A percentile compares a stretch with the other conserved stretches of the same genome.
phyloP scores from a whole-genome alignment of 2,888 invertebrate genomes.

The Atethmia centrago region DNA sequence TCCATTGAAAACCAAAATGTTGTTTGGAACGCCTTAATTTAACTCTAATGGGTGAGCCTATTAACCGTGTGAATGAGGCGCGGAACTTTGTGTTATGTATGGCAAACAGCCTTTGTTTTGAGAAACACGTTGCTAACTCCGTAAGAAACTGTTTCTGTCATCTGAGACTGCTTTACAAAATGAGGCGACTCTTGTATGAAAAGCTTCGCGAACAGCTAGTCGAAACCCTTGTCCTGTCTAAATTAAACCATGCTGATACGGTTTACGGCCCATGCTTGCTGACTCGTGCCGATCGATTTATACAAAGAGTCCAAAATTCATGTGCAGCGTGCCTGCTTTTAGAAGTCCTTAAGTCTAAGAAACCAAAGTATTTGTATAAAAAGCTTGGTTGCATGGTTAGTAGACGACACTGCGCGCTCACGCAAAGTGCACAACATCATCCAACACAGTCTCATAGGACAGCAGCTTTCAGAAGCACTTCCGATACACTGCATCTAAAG shows the following conservation, averaged over 20 bases:
- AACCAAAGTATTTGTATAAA: too few relatives aligned
- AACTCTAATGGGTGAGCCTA: neutral
- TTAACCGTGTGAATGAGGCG: neutral
- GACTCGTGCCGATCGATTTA: neutral
- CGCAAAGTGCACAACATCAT: accelerated
- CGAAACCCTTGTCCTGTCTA: neutral
- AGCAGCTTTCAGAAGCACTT: too few relatives aligned
- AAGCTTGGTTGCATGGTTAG: too few relatives aligned
- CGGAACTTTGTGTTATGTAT: neutral
- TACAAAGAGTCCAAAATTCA: neutral
- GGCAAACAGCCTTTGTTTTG: neutral
- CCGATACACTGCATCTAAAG: too few relatives aligned
- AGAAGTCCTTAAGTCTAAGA: accelerated
- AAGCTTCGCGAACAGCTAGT: neutral
- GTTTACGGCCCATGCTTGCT: neutral
- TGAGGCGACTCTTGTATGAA: neutral
- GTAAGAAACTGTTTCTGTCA: neutral
- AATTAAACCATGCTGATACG: neutral
- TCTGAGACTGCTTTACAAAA: neutral
- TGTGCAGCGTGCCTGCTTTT: neutral
- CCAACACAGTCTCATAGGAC: too few relatives aligned
- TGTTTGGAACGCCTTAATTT: neutral
- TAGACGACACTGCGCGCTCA: too few relatives aligned
- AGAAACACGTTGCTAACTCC: neutral
- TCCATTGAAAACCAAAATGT: too few relatives aligned